Evolutionary conservation across 2,888 invertebrate genomes (phyloP).

Genomic region (Synanthedon andrenaeformis): DNA sequence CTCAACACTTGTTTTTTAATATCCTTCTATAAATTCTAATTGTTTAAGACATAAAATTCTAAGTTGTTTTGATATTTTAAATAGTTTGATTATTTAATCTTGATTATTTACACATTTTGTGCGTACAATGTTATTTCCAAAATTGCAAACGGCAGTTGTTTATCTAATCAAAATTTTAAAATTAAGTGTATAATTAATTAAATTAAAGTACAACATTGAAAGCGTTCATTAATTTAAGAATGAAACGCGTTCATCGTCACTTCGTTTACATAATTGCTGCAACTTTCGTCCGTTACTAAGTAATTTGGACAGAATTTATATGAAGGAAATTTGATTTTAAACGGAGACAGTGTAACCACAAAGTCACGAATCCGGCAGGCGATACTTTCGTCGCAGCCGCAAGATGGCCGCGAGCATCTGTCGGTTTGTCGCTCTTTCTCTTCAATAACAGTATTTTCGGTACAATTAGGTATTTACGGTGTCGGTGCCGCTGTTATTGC

Average conservation of each 20-base stretch:
- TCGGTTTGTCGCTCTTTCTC: constrained; percentile 62
- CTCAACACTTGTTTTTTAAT: too few species aligned
- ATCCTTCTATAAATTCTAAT: too few species aligned
- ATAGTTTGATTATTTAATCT: too few species aligned
- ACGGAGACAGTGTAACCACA: constrained; percentile 59
- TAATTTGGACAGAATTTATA: constrained; percentile 38
- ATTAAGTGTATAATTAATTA: too few species aligned
- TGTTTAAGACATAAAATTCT: too few species aligned
- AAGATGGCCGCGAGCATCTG: constrained; percentile 67
- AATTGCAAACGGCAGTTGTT: too few species aligned
- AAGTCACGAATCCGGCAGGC: constrained; percentile 48
- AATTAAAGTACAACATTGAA: constrained; percentile 3
- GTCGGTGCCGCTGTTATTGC: constrained; percentile 53
- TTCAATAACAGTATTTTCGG: constrained; percentile 53
- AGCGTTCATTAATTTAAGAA: constrained; percentile 5
- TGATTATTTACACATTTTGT: too few species aligned
- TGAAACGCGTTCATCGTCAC: constrained; percentile 18
- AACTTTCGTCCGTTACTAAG: constrained; percentile 33
- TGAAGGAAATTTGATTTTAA: constrained; percentile 61
- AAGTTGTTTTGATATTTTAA: too few species aligned
- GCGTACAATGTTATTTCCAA: too few species aligned
- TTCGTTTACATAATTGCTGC: constrained; percentile 27
- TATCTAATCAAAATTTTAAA: too few species aligned
- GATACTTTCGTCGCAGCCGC: constrained; percentile 42
- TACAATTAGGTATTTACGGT: constrained; percentile 46